These are phyloP conservation scores for Bovichtus diacanthus DNA, from an alignment of 2,797 vertebrate genomes.

Conservation along the genomic window DNA sequence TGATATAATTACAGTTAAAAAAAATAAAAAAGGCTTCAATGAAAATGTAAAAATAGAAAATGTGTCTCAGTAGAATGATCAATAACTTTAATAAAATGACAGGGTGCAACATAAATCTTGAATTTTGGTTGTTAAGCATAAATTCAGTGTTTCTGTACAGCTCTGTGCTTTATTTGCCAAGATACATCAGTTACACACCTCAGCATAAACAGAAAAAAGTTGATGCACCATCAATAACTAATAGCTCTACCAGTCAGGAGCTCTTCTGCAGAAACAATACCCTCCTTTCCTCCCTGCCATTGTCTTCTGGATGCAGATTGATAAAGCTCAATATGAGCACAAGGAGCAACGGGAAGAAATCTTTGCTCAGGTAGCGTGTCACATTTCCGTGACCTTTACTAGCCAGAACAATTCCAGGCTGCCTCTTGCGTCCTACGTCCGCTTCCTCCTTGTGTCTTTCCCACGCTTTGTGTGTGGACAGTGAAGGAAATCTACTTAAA, in stretches of 20 bases:
- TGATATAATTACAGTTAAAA: not conserved
- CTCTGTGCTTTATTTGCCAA: not conserved
- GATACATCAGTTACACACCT: slow-evolving; percentile 6
- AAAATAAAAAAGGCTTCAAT: not conserved
- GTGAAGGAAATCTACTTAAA: slow-evolving; percentile 87
- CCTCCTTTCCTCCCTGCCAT: slow-evolving; percentile 68
- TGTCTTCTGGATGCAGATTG: slow-evolving; percentile 66
- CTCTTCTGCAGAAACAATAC: slow-evolving; percentile 64
- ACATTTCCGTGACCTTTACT: slow-evolving; percentile 85
- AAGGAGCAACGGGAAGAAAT: slow-evolving; percentile 78
- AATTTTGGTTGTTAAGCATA: not conserved
- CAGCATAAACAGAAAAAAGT: slow-evolving; percentile 9
- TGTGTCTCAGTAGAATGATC: not conserved
- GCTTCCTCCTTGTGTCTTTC: slow-evolving; percentile 89
- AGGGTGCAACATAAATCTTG: not conserved
- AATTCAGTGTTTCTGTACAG: not conserved
- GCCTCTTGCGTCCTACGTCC: slow-evolving; percentile 83
- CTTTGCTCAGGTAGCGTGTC: slow-evolving; percentile 86
- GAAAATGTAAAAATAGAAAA: not conserved
- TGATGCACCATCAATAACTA: slow-evolving; percentile 46
- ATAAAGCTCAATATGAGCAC: slow-evolving; percentile 61
- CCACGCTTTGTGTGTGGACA: slow-evolving; percentile 86
- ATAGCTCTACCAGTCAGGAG: slow-evolving; percentile 69
- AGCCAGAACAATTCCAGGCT: slow-evolving; percentile 88
- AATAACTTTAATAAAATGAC: not conserved